These are phyloP conservation scores for Crotalus viridis DNA, from an alignment of 2,113 vertebrate genomes.

Conservation along the genomic window DNA sequence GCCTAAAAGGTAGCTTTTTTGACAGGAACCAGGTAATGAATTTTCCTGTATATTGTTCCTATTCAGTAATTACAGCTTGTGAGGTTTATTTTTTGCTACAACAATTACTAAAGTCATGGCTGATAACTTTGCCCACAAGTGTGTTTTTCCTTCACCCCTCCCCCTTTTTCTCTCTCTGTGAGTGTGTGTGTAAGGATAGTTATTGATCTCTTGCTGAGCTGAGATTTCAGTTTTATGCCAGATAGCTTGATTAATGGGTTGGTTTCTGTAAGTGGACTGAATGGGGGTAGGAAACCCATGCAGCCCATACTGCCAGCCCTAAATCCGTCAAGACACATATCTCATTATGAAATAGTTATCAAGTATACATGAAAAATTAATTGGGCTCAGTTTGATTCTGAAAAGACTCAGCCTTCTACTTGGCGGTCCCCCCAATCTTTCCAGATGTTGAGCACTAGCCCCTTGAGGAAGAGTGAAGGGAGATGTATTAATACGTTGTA, in stretches of 20 bases:
- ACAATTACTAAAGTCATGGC: conserved; percentile 72
- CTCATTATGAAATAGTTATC: conserved; percentile 93
- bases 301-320: conserved; percentile 82
- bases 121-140: conserved; percentile 69
- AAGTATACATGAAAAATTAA: conserved; percentile 89
- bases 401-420: conserved; percentile 80
- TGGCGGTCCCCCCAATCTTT: conserved; percentile 80
- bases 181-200: conserved; percentile 76
- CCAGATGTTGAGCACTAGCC: conserved; percentile 94
- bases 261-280: conserved; percentile 96
- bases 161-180: background rate
- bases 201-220: conserved; percentile 98
- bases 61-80: conserved; percentile 56
- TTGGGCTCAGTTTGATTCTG: conserved; percentile 86
- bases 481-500: conserved; percentile 99
- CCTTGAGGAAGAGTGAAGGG: conserved; percentile 88
- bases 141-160: conserved; percentile 50
- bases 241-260: conserved; percentile 99
- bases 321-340: conserved; percentile 82
- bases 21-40: conserved; percentile 66
- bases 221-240: conserved; percentile 93
- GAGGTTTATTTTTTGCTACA: conserved; percentile 70
- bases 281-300: conserved; percentile 92
- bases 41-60: conserved; percentile 59
- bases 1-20: conserved; percentile 71